A percentile compares a stretch with the other conserved stretches of the same genome.
These are phyloP conservation scores for Xiphias gladius DNA, from an alignment of 2,113 vertebrate species.

Conservation along the genomic window DNA sequence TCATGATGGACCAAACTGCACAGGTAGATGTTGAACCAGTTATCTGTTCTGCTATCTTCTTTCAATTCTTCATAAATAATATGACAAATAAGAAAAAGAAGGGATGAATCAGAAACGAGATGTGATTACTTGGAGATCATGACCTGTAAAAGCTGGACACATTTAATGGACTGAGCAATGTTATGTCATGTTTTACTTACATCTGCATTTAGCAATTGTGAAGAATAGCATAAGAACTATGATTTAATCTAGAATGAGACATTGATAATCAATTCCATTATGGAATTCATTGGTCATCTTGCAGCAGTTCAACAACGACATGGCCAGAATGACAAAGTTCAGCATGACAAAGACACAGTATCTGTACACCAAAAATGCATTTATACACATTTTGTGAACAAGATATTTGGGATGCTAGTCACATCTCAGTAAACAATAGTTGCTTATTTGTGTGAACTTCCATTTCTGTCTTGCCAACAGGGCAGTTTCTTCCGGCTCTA, in stretches of 20 bases:
- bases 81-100: background rate
- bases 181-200: background rate
- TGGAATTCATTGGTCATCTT: background rate
- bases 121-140: background rate
- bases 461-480: constrained; percentile 70
- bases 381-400: background rate
- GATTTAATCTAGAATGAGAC: background rate
- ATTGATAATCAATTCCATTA: no score
- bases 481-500: constrained; percentile 93
- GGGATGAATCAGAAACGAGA: background rate
- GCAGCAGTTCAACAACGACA: background rate
- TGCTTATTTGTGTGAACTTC: background rate
- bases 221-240: background rate
- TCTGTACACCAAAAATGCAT: background rate
- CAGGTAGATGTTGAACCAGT: constrained; percentile 80
- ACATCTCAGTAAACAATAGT: background rate
- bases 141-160: background rate
- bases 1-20: constrained; percentile 90
- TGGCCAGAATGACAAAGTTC: background rate
- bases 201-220: background rate
- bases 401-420: background rate
- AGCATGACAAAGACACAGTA: background rate
- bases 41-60: no score
- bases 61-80: background rate
- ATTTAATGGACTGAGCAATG: background rate